phyloP scores from a whole-genome alignment of 1,140 invertebrate genomes.

The Vanessa tameamea region DNA sequence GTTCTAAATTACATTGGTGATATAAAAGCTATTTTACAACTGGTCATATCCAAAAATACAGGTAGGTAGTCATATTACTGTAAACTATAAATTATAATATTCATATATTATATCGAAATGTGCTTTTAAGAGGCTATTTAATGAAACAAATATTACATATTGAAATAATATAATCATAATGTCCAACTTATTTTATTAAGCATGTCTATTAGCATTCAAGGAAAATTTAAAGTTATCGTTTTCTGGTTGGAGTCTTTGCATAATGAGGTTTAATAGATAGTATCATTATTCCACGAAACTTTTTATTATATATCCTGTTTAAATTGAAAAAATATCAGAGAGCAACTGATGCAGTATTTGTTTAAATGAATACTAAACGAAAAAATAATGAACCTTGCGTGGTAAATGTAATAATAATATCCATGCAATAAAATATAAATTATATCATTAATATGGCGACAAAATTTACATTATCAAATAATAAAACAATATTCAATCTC shows the following conservation, averaged over 20 bases:
- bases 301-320: background rate
- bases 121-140: slow-evolving; percentile 5
- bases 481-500: slow-evolving; percentile 53
- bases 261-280: background rate
- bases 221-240: background rate
- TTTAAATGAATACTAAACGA: background rate
- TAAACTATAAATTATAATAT: slow-evolving; percentile 7
- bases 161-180: slow-evolving; percentile 12
- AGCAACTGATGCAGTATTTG: slow-evolving; percentile 16
- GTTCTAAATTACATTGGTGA: slow-evolving; percentile 22
- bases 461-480: slow-evolving; percentile 46
- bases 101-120: slow-evolving; percentile 12
- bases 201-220: slow-evolving; percentile 5
- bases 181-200: slow-evolving; percentile 15
- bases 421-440: slow-evolving; percentile 17
- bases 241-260: background rate
- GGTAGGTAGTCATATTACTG: slow-evolving; percentile 8
- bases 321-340: slow-evolving; percentile 18
- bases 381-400: background rate
- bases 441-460: slow-evolving; percentile 42
- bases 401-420: slow-evolving; percentile 9
- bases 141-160: slow-evolving; percentile 13
- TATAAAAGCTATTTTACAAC: slow-evolving; percentile 25
- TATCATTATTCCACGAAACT: background rate
- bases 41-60: slow-evolving; percentile 11